These are phyloP conservation scores for Limnephilus lunatus DNA, from an alignment of 2,888 invertebrate genomes.

Conservation along the genomic window DNA sequence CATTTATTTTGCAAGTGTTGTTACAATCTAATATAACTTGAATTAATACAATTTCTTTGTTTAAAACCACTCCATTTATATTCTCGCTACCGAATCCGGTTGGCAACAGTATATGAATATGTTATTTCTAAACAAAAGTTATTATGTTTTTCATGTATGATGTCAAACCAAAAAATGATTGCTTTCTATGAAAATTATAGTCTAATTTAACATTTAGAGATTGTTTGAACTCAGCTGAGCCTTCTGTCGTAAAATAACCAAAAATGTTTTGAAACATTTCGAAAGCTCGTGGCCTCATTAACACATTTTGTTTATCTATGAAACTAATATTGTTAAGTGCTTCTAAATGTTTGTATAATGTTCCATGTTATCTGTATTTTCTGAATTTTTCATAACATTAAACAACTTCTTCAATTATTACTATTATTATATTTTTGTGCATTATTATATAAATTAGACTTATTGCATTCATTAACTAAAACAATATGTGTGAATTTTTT, in stretches of 20 bases:
- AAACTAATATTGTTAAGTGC: constrained; percentile 17
- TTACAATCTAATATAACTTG: neutral
- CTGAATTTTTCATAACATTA: constrained; percentile 20
- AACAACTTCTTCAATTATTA: constrained; percentile 23
- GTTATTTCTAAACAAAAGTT: neutral
- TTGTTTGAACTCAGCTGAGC: constrained; percentile 37
- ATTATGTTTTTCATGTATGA: neutral
- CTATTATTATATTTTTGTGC: constrained; percentile 24
- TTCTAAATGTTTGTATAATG: constrained; percentile 20
- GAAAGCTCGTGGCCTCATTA: constrained; percentile 66
- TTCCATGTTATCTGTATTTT: constrained; percentile 29
- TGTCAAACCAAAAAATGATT: neutral
- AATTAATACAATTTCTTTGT: neutral
- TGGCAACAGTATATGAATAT: neutral
- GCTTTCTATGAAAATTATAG: neutral
- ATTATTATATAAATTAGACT: neutral
- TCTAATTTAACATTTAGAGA: constrained; percentile 32
- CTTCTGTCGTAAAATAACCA: constrained; percentile 21
- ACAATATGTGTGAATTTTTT: neutral
- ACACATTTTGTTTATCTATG: constrained; percentile 50
- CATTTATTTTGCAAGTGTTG: constrained; percentile 9
- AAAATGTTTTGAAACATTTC: constrained; percentile 41
- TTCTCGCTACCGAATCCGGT: neutral
- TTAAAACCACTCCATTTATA: neutral
- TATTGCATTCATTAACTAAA: neutral